phyloP scores from a whole-genome alignment of 2,797 vertebrate genomes.

The Intellagama lesueurii region DNA sequence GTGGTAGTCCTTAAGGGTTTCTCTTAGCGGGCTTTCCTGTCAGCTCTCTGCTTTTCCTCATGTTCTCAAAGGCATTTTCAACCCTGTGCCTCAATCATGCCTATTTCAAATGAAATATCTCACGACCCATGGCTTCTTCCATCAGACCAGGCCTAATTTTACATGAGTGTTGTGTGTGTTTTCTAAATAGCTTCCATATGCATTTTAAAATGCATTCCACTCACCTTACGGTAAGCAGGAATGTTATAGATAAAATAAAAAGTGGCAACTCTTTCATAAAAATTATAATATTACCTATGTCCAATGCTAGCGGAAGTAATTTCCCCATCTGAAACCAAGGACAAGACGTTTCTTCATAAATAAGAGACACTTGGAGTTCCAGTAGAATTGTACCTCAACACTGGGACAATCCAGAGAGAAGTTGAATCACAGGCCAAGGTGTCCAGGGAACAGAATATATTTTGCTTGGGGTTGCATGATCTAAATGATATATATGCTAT shows the following conservation, averaged over 20 bases:
- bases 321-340: too few species aligned
- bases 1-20: neutral
- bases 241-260: neutral
- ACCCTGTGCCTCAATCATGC: neutral
- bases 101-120: constrained; percentile 2
- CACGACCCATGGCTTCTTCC: neutral
- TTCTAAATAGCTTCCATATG: neutral
- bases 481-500: too few species aligned
- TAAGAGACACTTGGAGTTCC: too few species aligned
- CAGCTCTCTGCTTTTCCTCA: neutral
- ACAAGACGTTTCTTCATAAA: too few species aligned
- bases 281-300: too few species aligned
- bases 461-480: too few species aligned
- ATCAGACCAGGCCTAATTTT: neutral
- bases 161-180: neutral
- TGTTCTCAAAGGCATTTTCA: neutral
- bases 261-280: neutral
- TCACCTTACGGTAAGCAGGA: neutral
- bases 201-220: neutral
- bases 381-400: too few species aligned
- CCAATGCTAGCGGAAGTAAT: too few species aligned
- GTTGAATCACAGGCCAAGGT: too few species aligned
- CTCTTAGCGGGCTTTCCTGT: neutral
- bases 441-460: too few species aligned
- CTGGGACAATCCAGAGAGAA: too few species aligned